phyloP scores from a whole-genome alignment of 2,797 vertebrate species.

The Megalops cyprinoides region DNA sequence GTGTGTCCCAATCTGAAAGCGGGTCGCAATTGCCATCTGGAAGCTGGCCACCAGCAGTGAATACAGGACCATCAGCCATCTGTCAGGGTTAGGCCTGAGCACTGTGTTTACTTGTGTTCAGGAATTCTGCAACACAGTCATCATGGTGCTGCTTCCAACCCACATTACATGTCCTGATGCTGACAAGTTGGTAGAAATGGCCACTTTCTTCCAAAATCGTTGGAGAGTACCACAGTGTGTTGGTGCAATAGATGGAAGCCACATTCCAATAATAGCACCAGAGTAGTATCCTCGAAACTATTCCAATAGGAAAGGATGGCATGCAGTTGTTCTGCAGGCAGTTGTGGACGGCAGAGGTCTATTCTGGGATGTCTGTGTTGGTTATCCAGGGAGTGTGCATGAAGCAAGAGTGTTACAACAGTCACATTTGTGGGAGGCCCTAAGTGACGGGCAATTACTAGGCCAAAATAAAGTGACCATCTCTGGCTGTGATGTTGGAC shows the following conservation, averaged over 20 bases:
- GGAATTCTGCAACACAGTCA: constrained; percentile 42
- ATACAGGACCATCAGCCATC: constrained; percentile 37
- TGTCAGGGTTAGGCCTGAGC: constrained; percentile 45
- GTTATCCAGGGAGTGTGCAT: constrained; percentile 33
- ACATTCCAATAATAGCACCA: constrained; percentile 44
- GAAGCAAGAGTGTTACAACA: too few species aligned
- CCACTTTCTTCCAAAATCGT: constrained; percentile 21
- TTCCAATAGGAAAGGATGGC: too few species aligned
- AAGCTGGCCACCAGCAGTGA: constrained; percentile 40
- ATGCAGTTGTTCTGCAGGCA: too few species aligned
- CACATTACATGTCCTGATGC: constrained; percentile 38
- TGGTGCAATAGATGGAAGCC: constrained; percentile 44
- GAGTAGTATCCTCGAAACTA: constrained; percentile 1
- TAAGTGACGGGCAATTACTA: too few species aligned
- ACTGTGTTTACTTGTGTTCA: constrained; percentile 40
- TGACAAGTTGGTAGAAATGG: constrained; percentile 41
- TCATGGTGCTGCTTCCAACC: constrained; percentile 41
- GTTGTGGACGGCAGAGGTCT: constrained; percentile 45
- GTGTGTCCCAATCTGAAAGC: constrained; percentile 38
- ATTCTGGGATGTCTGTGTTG: constrained; percentile 50
- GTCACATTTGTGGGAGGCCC: too few species aligned
- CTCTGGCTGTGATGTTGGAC: too few species aligned
- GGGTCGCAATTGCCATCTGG: constrained; percentile 43
- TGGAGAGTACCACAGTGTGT: constrained; percentile 46
- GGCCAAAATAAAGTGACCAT: too few species aligned